Base-by-base conservation (phyloP, 1,140 invertebrate species). In the Calephelis nemesis region DNA sequence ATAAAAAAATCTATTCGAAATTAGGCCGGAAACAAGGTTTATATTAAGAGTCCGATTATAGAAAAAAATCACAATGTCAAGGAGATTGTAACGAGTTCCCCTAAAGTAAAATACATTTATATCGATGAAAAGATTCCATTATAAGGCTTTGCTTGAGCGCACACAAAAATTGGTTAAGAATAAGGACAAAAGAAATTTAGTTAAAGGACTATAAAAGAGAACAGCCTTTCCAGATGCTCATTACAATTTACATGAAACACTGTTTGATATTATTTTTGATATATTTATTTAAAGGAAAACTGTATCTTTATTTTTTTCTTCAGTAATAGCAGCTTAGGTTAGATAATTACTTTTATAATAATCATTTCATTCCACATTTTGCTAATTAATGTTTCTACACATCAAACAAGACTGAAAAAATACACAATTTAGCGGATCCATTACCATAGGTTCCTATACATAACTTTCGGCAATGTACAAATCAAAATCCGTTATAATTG, bases 111-210 rank as follows among this genome's bases (percentile, higher is more conserved):
- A 67, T 74, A 73, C 71, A 72, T 72, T 72, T 63, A 66, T 67
- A 70, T 49, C 69, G 63, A 76, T 66, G 70, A 74, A 73, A 49
- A 70, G 74, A 76, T 69, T 49, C 68, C 72, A 76, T 76, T 76
- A 76, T 76, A 76, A 76, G 47, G 66, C 68, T 71, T 70, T 72
- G 74, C 70, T 74, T 70, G 69, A 76, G 40, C 69, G 68, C 72
- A 74, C 74, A 72, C 65, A 76, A 72, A 69, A 74, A 74, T 76
- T 72, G 52, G 72, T 64, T 52, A 71, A 50, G 50, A 73, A 75
- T 75, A 68, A 68, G 66, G 58, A 67, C 62, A 70, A 54, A 60
- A 48, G 54, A 67, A 63, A 65, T 69, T 69, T 67, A 65, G 11
- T 70, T 45, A 40, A 47, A 64, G 58, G 69, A 47, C 47, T 65